Conservation (phyloP, 2,113 vertebrate species). For the Tupaia chinensis region DNA sequence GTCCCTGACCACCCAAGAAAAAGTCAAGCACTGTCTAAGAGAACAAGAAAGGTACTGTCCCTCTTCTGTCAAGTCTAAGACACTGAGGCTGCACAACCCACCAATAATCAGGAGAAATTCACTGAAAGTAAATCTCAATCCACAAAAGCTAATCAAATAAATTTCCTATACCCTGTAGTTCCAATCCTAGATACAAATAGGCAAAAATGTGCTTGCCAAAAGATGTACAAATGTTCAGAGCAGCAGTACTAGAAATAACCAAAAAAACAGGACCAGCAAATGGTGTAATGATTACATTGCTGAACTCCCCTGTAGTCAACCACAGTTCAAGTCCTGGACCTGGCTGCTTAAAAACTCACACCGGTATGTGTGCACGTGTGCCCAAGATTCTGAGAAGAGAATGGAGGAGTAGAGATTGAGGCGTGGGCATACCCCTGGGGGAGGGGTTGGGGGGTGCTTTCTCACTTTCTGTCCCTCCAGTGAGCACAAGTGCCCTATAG, state of each 20-base stretch:
- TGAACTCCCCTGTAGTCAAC: no score
- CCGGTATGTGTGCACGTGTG: no score
- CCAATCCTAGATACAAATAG: background rate
- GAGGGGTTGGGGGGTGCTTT: no score
- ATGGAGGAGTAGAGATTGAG: no score
- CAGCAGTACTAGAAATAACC: background rate
- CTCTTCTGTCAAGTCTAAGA: background rate
- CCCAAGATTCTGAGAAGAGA: no score
- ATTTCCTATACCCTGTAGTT: background rate
- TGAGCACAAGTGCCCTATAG: no score
- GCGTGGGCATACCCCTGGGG: no score
- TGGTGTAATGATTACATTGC: no score
- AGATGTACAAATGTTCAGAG: background rate
- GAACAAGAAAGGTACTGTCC: background rate
- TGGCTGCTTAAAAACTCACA: no score
- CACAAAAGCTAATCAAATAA: background rate
- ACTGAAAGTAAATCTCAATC: background rate
- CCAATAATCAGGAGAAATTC: background rate
- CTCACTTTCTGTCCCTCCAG: no score
- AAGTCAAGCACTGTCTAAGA: background rate
- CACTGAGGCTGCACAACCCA: background rate
- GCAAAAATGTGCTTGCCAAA: constrained; percentile 8
- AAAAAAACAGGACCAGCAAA: background rate
- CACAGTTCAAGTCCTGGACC: no score
- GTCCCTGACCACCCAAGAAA: background rate